Evolutionary conservation across 2,888 invertebrate genomes (phyloP), one percentile per base, ranked within the genome.

Genomic region (Xanthia togata): DNA sequence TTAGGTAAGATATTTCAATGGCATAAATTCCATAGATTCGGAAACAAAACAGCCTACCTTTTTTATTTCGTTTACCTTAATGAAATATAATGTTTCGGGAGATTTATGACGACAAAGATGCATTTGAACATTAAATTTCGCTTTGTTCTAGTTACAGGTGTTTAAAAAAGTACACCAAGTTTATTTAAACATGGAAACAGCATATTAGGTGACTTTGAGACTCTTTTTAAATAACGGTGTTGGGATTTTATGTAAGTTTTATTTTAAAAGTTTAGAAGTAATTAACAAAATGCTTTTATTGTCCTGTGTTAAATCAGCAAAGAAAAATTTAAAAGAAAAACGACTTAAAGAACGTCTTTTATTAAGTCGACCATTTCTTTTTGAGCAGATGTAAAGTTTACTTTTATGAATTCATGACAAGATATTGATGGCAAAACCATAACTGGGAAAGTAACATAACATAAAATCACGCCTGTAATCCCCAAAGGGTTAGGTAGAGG

Each of bases 61-160:
- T n/a, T 73, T 74, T 70, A 41, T 71, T 70, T 47, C 5, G 4
- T 77, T 65, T 38, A 35, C 57, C 53, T 38, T 68, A 71, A 38
- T 81, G 67, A 75, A 62, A 76, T 63, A 76, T 67, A 63, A 77
- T 74, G 26, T 64, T 76, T 70, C 59, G 23, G n/a, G 20, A 76
- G n/a, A 81, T 31, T 74, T 83, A 76, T 62, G 41, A 57, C 57
- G 47, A 79, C 79, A 78, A 76, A 79, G 73, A 76, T 79, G 76
- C 84, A 87, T 84, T 86, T 82, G 57, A 55, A 79, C 77, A 82
- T 86, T 79, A 81, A 71, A 85, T 82, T 84, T 75, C 78, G 60
- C 70, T 72, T 82, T 72, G 74, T 76, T 70, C 69, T 60, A 44
- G 62, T 72, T 68, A 78, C 65, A 41, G 57, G 53, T 65, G 50